These are phyloP conservation scores for Chrysolina haemoptera DNA, from an alignment of 2,888 invertebrate genomes.

Conservation along the genomic window DNA sequence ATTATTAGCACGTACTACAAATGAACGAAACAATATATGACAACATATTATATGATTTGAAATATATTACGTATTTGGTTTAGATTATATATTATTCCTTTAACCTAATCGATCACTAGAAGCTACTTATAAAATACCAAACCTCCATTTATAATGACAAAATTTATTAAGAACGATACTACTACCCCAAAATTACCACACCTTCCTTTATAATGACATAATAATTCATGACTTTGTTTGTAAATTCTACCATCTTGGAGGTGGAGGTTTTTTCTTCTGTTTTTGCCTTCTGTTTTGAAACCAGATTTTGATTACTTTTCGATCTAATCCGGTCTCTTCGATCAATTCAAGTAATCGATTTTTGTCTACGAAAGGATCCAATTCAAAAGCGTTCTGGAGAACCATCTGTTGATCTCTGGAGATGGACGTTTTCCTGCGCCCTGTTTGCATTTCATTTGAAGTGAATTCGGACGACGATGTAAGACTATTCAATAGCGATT, in stretches of 20 bases:
- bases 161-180: background rate
- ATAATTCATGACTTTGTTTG: background rate
- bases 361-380: slow-evolving; percentile 10
- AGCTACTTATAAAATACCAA: slow-evolving; percentile 7
- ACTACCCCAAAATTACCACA: background rate
- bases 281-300: slow-evolving; percentile 39
- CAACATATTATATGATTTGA: background rate
- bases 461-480: background rate
- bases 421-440: slow-evolving; percentile 8
- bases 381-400: slow-evolving; percentile 6
- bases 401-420: slow-evolving; percentile 18
- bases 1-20: background rate
- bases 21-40: background rate
- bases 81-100: background rate
- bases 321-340: slow-evolving; percentile 28
- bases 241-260: background rate
- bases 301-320: slow-evolving; percentile 37
- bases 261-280: slow-evolving; percentile 25
- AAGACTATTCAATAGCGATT: background rate
- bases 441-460: background rate
- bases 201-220: background rate
- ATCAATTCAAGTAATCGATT: slow-evolving; percentile 18
- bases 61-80: too few relatives aligned
- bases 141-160: background rate
- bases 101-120: background rate